Conservation (phyloP, 1,140 invertebrate species). For the Drosophila arawakana region DNA sequence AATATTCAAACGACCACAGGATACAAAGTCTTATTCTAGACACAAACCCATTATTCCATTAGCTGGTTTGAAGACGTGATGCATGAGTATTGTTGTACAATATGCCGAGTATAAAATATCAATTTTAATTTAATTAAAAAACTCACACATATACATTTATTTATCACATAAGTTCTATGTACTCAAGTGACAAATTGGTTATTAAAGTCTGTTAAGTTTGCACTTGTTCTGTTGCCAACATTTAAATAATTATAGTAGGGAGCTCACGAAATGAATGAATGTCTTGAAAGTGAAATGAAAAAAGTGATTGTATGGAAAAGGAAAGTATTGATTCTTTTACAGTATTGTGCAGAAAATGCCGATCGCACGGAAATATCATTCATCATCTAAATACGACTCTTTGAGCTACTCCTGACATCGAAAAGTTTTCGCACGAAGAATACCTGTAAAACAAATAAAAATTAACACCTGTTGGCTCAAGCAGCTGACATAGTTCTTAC, state of each 20-base stretch:
- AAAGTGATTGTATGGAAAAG: conserved; percentile 15
- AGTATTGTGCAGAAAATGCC: conserved; percentile 37
- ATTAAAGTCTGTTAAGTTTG: conserved; percentile 58
- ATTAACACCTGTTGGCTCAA: background rate
- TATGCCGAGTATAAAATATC: conserved; percentile 31
- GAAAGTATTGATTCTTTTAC: conserved; percentile 23
- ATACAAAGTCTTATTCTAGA: conserved; percentile 15
- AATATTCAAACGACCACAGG: conserved; percentile 14
- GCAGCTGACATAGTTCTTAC: conserved; percentile 30
- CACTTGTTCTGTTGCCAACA: conserved; percentile 66
- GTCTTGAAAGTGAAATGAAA: conserved; percentile 12
- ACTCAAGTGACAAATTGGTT: conserved; percentile 41
- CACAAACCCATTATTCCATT: conserved; percentile 20
- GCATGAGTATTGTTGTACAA: background rate
- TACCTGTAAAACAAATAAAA: conserved; percentile 87
- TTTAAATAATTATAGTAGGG: conserved; percentile 44
- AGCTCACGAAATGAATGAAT: conserved; percentile 26
- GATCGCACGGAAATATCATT: background rate
- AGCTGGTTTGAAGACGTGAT: conserved; percentile 11
- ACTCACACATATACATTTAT: conserved; percentile 51
- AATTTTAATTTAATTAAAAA: conserved; percentile 46
- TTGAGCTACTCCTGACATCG: conserved; percentile 87
- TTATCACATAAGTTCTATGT: conserved; percentile 51
- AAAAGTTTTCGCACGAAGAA: conserved; percentile 96
- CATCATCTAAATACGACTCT: conserved; percentile 70